phyloP scores from a whole-genome alignment of 2,888 invertebrate species.

The Perizoma flavofasciatum region DNA sequence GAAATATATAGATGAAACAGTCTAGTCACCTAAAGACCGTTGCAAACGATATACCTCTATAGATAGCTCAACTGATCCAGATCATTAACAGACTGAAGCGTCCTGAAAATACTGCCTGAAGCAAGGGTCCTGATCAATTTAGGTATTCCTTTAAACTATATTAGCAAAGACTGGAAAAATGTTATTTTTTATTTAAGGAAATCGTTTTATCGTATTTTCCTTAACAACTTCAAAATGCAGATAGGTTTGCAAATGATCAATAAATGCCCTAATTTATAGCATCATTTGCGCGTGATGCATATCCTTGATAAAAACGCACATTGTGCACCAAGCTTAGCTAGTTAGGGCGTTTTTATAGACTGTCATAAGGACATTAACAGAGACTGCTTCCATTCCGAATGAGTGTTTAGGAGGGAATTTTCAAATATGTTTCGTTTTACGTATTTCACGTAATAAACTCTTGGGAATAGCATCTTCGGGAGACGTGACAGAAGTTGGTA shows the following conservation, averaged over 20 bases:
- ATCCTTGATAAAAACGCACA: slow-evolving; percentile 7
- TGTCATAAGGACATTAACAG: slow-evolving; percentile 57
- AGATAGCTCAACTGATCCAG: no score
- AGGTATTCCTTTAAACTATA: no score
- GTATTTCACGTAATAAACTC: slow-evolving; percentile 67
- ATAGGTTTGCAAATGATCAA: slow-evolving; percentile 30
- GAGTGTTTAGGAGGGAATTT: slow-evolving; percentile 52
- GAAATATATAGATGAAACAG: no score
- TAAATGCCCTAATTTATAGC: slow-evolving; percentile 31
- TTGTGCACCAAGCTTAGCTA: slow-evolving; percentile 44
- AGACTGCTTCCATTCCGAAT: slow-evolving; percentile 45
- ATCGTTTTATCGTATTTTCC: neutral
- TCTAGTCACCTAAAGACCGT: no score
- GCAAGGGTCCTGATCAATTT: no score
- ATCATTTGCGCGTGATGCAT: slow-evolving; percentile 28
- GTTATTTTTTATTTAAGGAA: neutral
- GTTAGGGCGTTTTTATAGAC: slow-evolving; percentile 50
- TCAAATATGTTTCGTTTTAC: slow-evolving; percentile 61
- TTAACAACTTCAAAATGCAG: slow-evolving; percentile 11
- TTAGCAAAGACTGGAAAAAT: no score
- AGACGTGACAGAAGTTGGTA: neutral
- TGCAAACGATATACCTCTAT: no score
- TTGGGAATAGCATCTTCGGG: slow-evolving; percentile 56
- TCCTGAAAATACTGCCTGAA: no score
- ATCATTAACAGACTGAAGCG: no score